phyloP scores from a whole-genome alignment of 2,888 invertebrate genomes.

The Lasioglossum morio region DNA sequence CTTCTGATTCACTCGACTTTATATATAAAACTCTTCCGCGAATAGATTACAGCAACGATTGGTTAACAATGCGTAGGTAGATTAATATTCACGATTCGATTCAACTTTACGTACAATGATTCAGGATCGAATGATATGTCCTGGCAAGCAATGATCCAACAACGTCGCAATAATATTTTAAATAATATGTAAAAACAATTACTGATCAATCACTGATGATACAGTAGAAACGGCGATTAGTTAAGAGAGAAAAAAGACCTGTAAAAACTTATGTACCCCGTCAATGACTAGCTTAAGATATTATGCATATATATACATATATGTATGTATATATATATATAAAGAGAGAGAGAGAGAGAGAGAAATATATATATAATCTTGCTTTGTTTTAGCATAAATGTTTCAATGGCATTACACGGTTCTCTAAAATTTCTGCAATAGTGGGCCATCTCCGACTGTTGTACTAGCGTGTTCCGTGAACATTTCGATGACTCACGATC shows the following conservation, averaged over 20 bases:
- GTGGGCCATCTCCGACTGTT: slow-evolving; percentile 8
- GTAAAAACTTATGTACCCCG: slow-evolving; percentile 75
- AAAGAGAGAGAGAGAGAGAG: background rate
- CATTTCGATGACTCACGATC: slow-evolving; percentile 12
- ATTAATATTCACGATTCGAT: slow-evolving; percentile 9
- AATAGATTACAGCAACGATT: slow-evolving; percentile 18
- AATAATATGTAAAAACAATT: slow-evolving; percentile 15
- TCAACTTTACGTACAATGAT: slow-evolving; percentile 9
- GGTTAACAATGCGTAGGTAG: slow-evolving; percentile 13
- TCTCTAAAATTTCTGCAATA: slow-evolving; percentile 50
- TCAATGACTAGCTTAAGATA: slow-evolving; percentile 81
- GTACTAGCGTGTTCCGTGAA: slow-evolving; percentile 12
- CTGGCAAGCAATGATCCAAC: slow-evolving; percentile 14
- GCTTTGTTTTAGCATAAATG: slow-evolving; percentile 51
- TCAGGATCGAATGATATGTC: slow-evolving; percentile 33
- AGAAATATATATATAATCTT: slow-evolving; percentile 65
- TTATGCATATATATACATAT: slow-evolving; percentile 71
- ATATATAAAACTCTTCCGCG: slow-evolving; percentile 27
- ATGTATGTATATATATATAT: background rate
- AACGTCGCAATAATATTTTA: slow-evolving; percentile 19
- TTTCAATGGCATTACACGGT: slow-evolving; percentile 60
- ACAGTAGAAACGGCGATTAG: slow-evolving; percentile 31
- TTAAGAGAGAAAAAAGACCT: slow-evolving; percentile 68
- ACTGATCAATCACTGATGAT: slow-evolving; percentile 21
- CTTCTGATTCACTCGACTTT: background rate